Base-by-base conservation (phyloP, 2,888 invertebrate genomes). In the Dolichopus griseipennis region DNA sequence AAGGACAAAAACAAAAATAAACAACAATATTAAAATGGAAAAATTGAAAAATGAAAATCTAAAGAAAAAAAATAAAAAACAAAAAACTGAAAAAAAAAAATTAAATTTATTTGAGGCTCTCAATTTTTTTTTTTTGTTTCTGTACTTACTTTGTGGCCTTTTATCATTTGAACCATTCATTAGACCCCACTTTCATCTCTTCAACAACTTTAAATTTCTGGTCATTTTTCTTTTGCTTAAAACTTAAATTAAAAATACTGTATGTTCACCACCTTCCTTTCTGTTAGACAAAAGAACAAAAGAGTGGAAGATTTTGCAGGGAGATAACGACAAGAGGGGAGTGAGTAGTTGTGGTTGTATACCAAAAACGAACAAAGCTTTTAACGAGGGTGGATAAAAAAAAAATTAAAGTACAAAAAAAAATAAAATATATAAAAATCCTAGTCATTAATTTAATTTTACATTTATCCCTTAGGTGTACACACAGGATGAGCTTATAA, bases 311-410 rank as follows among this genome's bases (percentile, higher is more conserved):
- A 27, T 27, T 27, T 2, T 27, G n/a, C 27, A 52, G 52, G 9
- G 2, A 15, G 18, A 12, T 52, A 52, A 18, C 18, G 15, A 18
- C 15, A 18, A 41, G 52, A 15, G 52, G 18, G 7, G 43, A 43
- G 9, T 18, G 52, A 2, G 18, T 52, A n/a, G 41, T 41, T 9
- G 41, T 12, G 41, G 15, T 41, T 41, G 9, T 52, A 18, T 52
- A 52, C 18, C 52, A 52, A 52, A 41, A 52, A 52, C 18, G 52
- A 52, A 52, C 52, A 52, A 52, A 52, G 52, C 52, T 52, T 52
- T 52, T 52, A 52, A 52, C 52, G 52, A 52, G 52, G 52, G 52
- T 52, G 52, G 52, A 52, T 52, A 52, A 52, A 52, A 52, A 52
- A 18, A 52, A 52, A 52, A 52, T 52, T 52, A 52, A 52, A 52